Evolutionary conservation across 2,113 vertebrate genomes (phyloP).

Genomic region (Phylloscopus trochilus): DNA sequence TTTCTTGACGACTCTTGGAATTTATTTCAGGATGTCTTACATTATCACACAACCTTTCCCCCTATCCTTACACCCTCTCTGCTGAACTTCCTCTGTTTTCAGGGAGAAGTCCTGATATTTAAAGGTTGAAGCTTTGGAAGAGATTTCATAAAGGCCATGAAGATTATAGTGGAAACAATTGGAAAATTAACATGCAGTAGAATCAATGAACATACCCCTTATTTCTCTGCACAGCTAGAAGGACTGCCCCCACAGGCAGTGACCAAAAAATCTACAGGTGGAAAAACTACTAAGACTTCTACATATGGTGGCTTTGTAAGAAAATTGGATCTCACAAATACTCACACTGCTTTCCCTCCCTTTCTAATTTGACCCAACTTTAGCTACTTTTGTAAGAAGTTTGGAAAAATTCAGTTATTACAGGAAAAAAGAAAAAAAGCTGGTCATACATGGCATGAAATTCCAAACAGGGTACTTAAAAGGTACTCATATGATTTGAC

Average conservation of each 20-base stretch:
- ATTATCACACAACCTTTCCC: slow-evolving; percentile 34
- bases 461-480: neutral
- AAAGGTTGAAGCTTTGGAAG: slow-evolving; percentile 44
- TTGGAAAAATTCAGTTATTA: neutral
- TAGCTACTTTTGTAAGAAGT: neutral
- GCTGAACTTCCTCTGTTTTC: neutral
- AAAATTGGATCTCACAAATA: slow-evolving; percentile 32
- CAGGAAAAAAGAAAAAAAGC: neutral
- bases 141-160: slow-evolving; percentile 46
- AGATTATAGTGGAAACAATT: slow-evolving; percentile 64
- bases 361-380: neutral
- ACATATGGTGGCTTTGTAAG: slow-evolving; percentile 47
- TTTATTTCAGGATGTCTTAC: slow-evolving; percentile 65
- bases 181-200: slow-evolving; percentile 62
- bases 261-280: slow-evolving; percentile 66
- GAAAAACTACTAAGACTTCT: slow-evolving; percentile 52
- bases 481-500: neutral
- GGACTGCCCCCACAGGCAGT: slow-evolving; percentile 11
- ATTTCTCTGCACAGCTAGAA: slow-evolving; percentile 59
- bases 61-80: neutral
- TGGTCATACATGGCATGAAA: neutral
- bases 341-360: neutral
- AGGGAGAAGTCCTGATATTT: slow-evolving; percentile 10
- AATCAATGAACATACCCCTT: slow-evolving; percentile 43
- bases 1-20: slow-evolving; percentile 59